Conservation (phyloP, 2,888 invertebrate genomes). For the Biston stratarius region DNA sequence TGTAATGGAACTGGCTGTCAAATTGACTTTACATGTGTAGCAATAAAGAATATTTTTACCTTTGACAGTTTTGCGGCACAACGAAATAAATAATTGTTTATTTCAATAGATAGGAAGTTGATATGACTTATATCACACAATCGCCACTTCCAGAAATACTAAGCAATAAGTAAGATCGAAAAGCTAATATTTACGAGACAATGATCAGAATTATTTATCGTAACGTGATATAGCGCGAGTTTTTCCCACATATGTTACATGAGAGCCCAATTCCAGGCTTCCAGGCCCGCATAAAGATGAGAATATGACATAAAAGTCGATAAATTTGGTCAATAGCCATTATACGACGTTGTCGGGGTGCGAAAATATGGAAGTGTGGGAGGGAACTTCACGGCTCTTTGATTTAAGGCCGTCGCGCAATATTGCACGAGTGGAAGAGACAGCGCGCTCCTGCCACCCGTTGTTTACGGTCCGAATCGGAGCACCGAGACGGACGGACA, state of each 20-base stretch:
- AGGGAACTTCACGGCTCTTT: constrained; percentile 75
- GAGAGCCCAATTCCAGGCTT: constrained; percentile 67
- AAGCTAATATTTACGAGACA: constrained; percentile 57
- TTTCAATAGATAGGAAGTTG: no score
- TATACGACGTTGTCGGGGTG: constrained; percentile 82
- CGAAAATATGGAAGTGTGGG: constrained; percentile 82
- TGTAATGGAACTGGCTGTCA: no score
- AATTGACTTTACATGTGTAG: no score
- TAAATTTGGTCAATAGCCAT: constrained; percentile 85
- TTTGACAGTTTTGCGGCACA: no score
- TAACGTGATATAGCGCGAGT: constrained; percentile 56
- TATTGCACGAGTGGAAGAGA: constrained; percentile 46
- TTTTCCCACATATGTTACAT: constrained; percentile 63
- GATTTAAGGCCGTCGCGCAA: constrained; percentile 71
- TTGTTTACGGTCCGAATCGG: constrained; percentile 46
- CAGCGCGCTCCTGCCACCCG: constrained; percentile 37
- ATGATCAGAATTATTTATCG: constrained; percentile 66
- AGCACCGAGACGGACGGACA: constrained; percentile 39
- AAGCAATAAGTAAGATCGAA: constrained; percentile 54
- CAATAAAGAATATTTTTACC: no score
- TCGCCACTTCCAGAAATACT: constrained; percentile 36
- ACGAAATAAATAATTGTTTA: no score
- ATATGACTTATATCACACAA: constrained; percentile 26
- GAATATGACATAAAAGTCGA: constrained; percentile 83
- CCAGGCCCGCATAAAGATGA: constrained; percentile 76